Conservation (phyloP, 2,797 vertebrate species). For the Rhinella marina region DNA sequence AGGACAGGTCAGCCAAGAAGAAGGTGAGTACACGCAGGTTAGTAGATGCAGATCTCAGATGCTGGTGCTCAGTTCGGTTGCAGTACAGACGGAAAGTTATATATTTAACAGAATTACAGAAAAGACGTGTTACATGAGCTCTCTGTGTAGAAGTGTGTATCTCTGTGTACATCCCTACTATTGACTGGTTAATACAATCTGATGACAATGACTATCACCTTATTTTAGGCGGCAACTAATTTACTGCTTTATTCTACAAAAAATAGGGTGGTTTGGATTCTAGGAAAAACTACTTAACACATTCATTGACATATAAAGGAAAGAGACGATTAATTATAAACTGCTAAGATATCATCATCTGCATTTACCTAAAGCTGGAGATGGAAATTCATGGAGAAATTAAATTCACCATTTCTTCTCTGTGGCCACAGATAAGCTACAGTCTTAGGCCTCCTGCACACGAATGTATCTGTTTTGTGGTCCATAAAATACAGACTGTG, state of each 20-base stretch:
- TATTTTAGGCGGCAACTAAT: background rate
- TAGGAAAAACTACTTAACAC: background rate
- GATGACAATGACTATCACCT: background rate
- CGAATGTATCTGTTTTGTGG: too few species aligned
- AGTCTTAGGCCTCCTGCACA: background rate
- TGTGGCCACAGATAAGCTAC: background rate
- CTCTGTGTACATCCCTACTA: background rate
- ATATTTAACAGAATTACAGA: conserved; percentile 64
- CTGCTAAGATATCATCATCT: background rate
- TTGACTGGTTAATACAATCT: background rate
- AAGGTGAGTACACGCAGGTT: conserved; percentile 79
- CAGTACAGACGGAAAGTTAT: conserved; percentile 63
- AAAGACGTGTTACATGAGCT: conserved; percentile 28
- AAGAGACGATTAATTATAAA: background rate
- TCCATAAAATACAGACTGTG: too few species aligned
- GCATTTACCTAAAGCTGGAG: background rate
- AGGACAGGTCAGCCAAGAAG: conserved; percentile 75
- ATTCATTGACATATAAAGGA: background rate
- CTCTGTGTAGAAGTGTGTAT: conserved; percentile 4
- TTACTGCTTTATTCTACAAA: background rate
- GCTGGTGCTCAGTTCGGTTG: conserved; percentile 63
- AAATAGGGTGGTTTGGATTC: background rate
- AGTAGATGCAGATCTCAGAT: conserved; percentile 76
- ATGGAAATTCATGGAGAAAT: background rate
- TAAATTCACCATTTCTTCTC: background rate